phyloP scores from a whole-genome alignment of 2,113 vertebrate genomes.

The Rhinopomastus cyanomelas region DNA sequence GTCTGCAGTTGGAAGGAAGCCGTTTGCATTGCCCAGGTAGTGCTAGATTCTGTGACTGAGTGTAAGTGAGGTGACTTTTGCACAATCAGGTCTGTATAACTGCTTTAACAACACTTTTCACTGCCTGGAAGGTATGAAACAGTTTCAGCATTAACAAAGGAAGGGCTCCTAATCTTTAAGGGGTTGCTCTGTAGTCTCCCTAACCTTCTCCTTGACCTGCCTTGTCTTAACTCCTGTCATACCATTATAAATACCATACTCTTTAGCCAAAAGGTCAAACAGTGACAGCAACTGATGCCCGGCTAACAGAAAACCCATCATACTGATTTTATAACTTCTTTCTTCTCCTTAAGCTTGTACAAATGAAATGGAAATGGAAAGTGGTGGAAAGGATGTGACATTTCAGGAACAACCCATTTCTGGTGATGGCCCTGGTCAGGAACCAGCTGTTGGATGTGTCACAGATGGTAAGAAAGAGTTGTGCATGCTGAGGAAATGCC shows the following conservation, averaged over 20 bases:
- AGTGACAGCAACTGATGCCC: neutral
- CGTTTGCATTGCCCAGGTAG: neutral
- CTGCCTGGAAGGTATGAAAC: neutral
- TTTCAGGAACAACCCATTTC: constrained; percentile 55
- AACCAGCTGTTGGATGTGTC: constrained; percentile 51
- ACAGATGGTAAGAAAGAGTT: constrained; percentile 69
- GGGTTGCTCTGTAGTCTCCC: neutral
- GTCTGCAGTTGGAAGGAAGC: neutral
- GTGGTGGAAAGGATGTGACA: constrained; percentile 29
- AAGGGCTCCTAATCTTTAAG: neutral
- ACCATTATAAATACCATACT: neutral
- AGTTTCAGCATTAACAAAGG: neutral
- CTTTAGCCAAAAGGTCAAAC: neutral
- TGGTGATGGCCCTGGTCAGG: constrained; percentile 27
- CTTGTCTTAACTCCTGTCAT: neutral
- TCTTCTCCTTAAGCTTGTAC: constrained; percentile 67
- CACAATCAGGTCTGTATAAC: neutral
- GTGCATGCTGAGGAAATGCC: neutral
- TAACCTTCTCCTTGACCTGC: neutral
- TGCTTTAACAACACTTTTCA: neutral
- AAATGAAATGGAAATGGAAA: constrained; percentile 73
- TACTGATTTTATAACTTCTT: neutral
- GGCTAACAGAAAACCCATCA: neutral
- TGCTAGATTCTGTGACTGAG: neutral
- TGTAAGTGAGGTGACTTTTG: neutral